These are phyloP conservation scores for Eristalis tenax DNA, from an alignment of 2,888 invertebrate genomes.

Conservation along the genomic window DNA sequence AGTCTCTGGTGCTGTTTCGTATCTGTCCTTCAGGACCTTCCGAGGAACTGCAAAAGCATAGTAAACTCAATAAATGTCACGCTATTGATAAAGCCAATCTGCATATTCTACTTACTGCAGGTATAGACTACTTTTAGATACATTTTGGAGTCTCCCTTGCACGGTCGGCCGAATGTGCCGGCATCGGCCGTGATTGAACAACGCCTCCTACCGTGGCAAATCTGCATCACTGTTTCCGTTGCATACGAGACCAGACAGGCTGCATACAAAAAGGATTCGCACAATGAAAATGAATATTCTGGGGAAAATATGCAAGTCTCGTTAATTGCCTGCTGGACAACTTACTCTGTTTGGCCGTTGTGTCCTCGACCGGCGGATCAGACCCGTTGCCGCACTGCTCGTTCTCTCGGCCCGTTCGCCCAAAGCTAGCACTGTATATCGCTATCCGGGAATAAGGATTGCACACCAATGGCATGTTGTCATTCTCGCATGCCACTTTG, in stretches of 20 bases:
- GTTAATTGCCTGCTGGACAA: constrained; percentile 62
- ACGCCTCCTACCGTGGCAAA: constrained; percentile 91
- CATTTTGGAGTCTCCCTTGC: constrained; percentile 89
- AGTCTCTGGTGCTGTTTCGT: constrained; percentile 89
- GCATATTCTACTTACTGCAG: constrained; percentile 87
- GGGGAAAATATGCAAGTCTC: constrained; percentile 7
- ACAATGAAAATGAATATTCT: constrained; percentile 38
- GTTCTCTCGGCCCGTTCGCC: constrained; percentile 93
- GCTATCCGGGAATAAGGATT: constrained; percentile 93
- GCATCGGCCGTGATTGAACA: constrained; percentile 91
- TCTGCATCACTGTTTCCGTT: constrained; percentile 94
- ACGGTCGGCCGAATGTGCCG: constrained; percentile 91
- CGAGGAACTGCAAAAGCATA: constrained; percentile 86
- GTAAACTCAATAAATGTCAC: constrained; percentile 7
- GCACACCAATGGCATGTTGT: constrained; percentile 93
- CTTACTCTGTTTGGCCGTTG: constrained; percentile 75
- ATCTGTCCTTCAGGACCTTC: constrained; percentile 91
- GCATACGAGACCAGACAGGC: constrained; percentile 94
- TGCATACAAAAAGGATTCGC: constrained; percentile 77
- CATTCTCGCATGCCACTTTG: constrained; percentile 96
- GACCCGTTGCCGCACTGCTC: constrained; percentile 87
- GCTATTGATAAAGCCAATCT: too few relatives aligned
- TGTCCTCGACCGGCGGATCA: constrained; percentile 74
- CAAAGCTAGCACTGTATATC: constrained; percentile 95
- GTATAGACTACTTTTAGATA: constrained; percentile 94